Evolutionary conservation across 35 echinoderm and acorn worm genomes (phyloP), one percentile per base, ranked within the genome.

Genomic region (Lytechinus pictus): DNA sequence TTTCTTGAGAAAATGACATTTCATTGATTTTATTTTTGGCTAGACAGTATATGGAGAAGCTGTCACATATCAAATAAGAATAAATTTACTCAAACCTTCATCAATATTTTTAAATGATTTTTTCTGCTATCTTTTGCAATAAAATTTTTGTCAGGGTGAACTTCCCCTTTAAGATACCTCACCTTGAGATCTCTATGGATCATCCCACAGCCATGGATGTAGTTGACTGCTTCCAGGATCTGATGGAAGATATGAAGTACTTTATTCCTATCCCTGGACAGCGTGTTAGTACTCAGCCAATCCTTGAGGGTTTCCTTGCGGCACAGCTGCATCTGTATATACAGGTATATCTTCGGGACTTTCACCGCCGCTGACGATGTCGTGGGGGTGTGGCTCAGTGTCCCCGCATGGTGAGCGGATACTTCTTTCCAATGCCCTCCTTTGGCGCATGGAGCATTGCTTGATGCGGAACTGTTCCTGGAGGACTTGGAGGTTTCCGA

Each of bases 251-350:
- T 97, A 54, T 98, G 96, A 12, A 98, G 94, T 21, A 95, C 94
- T 86, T 89, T 95, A 57, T 98, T 96, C 3, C 93, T 92, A 53
- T 96, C 92, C 95, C 97, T 87, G 53, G 60, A 61, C 58, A 89
- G 55, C 24, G 71, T 95, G 87, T 96, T 94, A 27, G 92, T 94
- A 58, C 44, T 94, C 12, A 98, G 87, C 97, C 97, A 98, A 54
- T 98, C 97, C 87, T 98, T 98, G 13, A 98, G 94, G 55, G 96
- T 98, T 60, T 98, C 94, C 79, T 98, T 98, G 33, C 94, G 94
- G 95, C 97, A 98, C 27, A 98, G 93, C 66, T 98, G 97, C 97
- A 98, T 98, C 94, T 98, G 97, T 89, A 98, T 98, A 55, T 98
- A 98, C 27, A 98, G 56, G 54, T 96, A 98, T 55, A 96, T 94